Evolutionary conservation across 2,113 vertebrate genomes (phyloP).

Genomic region (Clupea harengus): DNA sequence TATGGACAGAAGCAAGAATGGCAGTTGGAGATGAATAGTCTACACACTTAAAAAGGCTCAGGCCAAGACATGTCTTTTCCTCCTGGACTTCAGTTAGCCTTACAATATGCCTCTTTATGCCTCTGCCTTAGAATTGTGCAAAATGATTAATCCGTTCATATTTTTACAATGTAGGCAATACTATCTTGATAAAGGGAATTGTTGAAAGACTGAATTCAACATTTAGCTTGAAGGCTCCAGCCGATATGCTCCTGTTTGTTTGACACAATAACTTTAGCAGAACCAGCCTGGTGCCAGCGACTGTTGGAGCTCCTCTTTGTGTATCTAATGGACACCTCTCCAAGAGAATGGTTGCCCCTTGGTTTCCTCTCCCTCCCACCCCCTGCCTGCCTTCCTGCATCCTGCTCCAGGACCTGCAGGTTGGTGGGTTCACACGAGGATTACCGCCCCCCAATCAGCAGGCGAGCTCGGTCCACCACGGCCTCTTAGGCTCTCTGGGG

Average conservation of each 20-base stretch:
- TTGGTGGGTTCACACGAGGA: conserved; percentile 36
- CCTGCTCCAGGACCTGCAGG: not conserved
- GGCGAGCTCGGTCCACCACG: not conserved
- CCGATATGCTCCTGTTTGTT: not conserved
- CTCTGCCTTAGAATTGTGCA: not conserved
- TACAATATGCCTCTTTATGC: not conserved
- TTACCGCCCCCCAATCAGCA: not conserved
- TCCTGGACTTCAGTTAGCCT: not conserved
- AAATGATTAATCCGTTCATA: not conserved
- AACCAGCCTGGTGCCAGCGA: not conserved
- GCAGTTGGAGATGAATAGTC: not conserved
- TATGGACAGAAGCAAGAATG: not conserved
- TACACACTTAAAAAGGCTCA: not conserved
- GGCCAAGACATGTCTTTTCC: not conserved
- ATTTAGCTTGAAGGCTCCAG: not conserved
- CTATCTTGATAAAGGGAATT: not conserved
- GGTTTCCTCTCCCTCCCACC: conserved; percentile 18
- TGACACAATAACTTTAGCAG: not conserved
- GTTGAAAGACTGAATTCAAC: not conserved
- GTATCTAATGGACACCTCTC: not conserved
- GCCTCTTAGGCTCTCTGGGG: conserved; percentile 21
- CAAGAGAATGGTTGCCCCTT: not conserved
- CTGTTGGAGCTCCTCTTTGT: not conserved
- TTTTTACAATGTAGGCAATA: not conserved
- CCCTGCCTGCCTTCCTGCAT: conserved; percentile 6